Percentiles rank a stretch among this genome's conserved stretches.
These are phyloP conservation scores for Mustela lutreola DNA, from an alignment of 2,113 vertebrate species.

Conservation along the genomic window DNA sequence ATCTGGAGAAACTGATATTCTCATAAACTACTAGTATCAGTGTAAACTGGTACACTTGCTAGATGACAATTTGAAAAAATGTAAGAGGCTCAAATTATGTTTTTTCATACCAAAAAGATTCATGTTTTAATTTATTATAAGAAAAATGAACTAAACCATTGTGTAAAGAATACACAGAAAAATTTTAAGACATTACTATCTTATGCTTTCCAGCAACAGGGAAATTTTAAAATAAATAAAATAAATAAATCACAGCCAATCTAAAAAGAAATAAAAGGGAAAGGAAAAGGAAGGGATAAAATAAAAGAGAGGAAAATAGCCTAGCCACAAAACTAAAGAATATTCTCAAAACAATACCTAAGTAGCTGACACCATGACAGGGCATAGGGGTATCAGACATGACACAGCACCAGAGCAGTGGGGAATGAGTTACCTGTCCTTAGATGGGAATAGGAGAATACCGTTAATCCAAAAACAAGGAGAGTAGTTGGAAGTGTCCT, in stretches of 20 bases:
- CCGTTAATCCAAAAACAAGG: not conserved
- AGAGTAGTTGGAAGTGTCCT: not conserved
- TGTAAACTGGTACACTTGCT: not conserved
- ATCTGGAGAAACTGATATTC: not conserved
- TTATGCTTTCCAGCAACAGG: not conserved
- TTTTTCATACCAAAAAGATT: slow-evolving; percentile 4
- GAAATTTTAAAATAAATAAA: not conserved
- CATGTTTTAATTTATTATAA: not conserved
- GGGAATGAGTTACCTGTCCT: not conserved
- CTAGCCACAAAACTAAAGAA: not conserved
- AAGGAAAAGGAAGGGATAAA: not conserved
- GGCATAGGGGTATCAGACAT: not conserved
- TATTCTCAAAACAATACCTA: not conserved
- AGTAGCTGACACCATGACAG: not conserved
- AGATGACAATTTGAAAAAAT: not conserved
- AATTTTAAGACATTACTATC: not conserved
- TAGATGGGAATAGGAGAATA: not conserved
- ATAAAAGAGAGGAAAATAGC: not conserved
- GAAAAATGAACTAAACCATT: not conserved
- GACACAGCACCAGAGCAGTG: not conserved
- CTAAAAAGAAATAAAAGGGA: not conserved
- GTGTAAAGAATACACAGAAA: not conserved
- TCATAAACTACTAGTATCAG: not conserved
- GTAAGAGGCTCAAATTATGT: not conserved
- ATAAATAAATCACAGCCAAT: not conserved